Conservation (phyloP, 1,140 invertebrate species). For the Pseudomyrmex dendroicus region DNA sequence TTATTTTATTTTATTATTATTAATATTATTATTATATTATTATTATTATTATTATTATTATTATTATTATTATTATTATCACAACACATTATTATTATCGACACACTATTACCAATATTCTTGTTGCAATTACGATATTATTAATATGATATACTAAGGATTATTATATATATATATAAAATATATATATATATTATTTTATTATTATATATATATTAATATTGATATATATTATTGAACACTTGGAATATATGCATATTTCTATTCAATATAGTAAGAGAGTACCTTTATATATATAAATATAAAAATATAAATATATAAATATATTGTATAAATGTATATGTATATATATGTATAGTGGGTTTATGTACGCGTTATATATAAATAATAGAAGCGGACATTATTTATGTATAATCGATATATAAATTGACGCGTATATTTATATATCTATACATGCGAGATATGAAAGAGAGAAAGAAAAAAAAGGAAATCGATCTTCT, state of each 20-base stretch:
- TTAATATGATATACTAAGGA: conserved; percentile 76
- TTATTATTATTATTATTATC: conserved; percentile 72
- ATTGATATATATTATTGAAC: conserved; percentile 80
- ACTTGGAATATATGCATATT: conserved; percentile 81
- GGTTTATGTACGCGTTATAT: conserved; percentile 79
- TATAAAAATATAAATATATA: conserved; percentile 73
- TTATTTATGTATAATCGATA: conserved; percentile 79
- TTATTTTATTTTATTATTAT: conserved; percentile 78
- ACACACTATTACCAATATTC: conserved; percentile 73
- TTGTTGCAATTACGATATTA: conserved; percentile 79
- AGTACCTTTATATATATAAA: conserved; percentile 79
- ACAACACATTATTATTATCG: conserved; percentile 69
- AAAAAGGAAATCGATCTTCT: conserved; percentile 82
- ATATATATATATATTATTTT: conserved; percentile 74
- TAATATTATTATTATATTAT: conserved; percentile 78
- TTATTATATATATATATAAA: conserved; percentile 59
- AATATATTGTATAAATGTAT: conserved; percentile 75
- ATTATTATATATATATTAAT: conserved; percentile 76
- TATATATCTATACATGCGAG: conserved; percentile 76
- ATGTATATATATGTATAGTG: conserved; percentile 79
- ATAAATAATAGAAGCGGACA: conserved; percentile 73
- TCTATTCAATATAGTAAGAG: conserved; percentile 82
- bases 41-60: conserved; percentile 78
- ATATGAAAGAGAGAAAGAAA: conserved; percentile 65
- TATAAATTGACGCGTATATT: conserved; percentile 75